These are phyloP conservation scores for Parthenolecanium corni DNA, from an alignment of 2,888 invertebrate genomes.

Conservation along the genomic window DNA sequence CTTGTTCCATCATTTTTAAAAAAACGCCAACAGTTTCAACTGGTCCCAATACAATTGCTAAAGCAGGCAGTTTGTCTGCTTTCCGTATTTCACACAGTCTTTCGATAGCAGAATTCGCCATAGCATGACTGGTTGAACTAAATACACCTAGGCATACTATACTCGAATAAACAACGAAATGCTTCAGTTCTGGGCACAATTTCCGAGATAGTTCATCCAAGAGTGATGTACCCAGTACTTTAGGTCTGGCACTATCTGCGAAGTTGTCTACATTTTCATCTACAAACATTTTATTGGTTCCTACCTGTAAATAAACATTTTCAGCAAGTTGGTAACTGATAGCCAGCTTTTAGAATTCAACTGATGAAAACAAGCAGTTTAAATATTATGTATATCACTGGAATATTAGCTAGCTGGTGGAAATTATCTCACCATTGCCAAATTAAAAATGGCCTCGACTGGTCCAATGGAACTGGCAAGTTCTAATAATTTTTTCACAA, in stretches of 20 bases:
- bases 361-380: too few species aligned
- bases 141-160: constrained; percentile 30
- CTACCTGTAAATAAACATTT: constrained; percentile 30
- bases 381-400: too few species aligned
- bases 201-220: constrained; percentile 25
- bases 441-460: constrained; percentile 76
- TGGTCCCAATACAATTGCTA: constrained; percentile 18
- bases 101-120: constrained; percentile 31
- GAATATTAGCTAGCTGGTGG: too few species aligned
- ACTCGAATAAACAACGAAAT: constrained; percentile 31
- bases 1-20: too few species aligned
- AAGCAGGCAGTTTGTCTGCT: constrained; percentile 33
- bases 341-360: too few species aligned
- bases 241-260: constrained; percentile 24
- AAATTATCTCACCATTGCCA: constrained; percentile 58
- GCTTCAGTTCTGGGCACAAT: constrained; percentile 6
- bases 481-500: constrained; percentile 56
- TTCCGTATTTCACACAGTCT: constrained; percentile 29
- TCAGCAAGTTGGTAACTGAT: too few species aligned
- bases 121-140: constrained; percentile 30
- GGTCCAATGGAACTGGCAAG: constrained; percentile 52
- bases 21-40: constrained; percentile 32
- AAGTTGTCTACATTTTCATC: constrained; percentile 29
- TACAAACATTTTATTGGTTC: constrained; percentile 30
- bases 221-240: constrained; percentile 29